Percentiles rank a stretch among this genome's conserved stretches.
These are phyloP conservation scores for Urocynchramus pylzowi DNA, from an alignment of 2,113 vertebrate species.

Conservation along the genomic window DNA sequence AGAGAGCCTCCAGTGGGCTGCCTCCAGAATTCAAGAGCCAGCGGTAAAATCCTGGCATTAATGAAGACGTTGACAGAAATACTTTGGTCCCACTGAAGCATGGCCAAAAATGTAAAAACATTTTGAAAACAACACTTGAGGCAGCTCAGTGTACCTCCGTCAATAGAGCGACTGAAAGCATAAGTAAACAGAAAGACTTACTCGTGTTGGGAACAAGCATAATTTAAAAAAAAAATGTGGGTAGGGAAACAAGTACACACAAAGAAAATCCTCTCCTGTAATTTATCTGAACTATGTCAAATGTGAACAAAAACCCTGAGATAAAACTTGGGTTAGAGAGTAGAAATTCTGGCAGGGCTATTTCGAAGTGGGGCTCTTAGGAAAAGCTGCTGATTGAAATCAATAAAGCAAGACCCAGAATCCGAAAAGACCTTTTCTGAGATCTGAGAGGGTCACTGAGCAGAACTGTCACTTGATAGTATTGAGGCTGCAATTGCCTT, in stretches of 20 bases:
- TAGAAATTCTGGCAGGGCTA: constrained; percentile 61
- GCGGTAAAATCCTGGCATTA: background rate
- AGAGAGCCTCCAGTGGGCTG: background rate
- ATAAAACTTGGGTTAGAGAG: constrained; percentile 41
- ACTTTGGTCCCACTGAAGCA: background rate
- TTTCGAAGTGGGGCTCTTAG: constrained; percentile 69
- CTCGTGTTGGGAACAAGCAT: background rate
- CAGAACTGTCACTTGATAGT: constrained; percentile 59
- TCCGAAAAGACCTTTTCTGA: constrained; percentile 73
- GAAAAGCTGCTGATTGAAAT: constrained; percentile 83
- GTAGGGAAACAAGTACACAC: background rate
- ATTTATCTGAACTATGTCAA: constrained; percentile 46
- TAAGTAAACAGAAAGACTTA: constrained; percentile 13
- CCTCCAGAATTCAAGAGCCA: background rate
- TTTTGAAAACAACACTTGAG: constrained; percentile 4
- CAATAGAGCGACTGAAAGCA: background rate
- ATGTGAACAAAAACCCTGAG: constrained; percentile 53
- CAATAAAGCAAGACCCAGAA: constrained; percentile 74
- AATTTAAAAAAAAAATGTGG: background rate
- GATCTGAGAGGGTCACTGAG: constrained; percentile 76
- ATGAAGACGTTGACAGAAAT: constrained; percentile 21
- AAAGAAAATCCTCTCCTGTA: constrained; percentile 25
- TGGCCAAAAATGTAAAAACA: background rate
- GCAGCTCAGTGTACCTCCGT: background rate
- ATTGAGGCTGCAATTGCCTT: constrained; percentile 70